Percentiles rank a stretch among this genome's conserved stretches.
Conservation (phyloP, 64 coral and sea anemone genomes). For the Porites lutea region DNA sequence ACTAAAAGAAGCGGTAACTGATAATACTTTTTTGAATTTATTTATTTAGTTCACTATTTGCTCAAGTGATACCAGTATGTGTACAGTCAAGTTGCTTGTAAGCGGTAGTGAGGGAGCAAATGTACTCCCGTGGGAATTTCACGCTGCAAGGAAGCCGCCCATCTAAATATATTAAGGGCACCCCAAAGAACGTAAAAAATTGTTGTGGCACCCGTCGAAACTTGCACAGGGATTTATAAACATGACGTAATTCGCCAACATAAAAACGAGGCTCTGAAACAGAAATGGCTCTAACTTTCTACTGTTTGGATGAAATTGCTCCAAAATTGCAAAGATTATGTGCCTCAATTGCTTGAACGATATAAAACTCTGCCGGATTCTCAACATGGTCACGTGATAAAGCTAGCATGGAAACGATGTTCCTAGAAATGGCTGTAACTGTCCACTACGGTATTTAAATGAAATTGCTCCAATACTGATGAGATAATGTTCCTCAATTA, state of each 20-base stretch:
- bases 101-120: neutral
- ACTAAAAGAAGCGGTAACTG: too few species aligned
- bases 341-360: neutral
- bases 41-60: too few species aligned
- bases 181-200: conserved; percentile 23
- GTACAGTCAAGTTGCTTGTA: too few species aligned
- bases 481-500: too few species aligned
- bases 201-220: neutral
- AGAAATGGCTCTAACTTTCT: neutral
- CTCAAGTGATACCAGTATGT: too few species aligned
- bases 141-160: conserved; percentile 17
- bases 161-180: conserved; percentile 22
- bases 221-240: conserved; percentile 32
- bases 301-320: conserved; percentile 14
- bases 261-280: neutral
- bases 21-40: too few species aligned
- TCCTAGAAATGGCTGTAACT: too few species aligned
- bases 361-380: neutral
- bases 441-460: too few species aligned
- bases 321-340: neutral
- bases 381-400: neutral
- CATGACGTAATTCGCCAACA: neutral
- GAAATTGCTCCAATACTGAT: too few species aligned
- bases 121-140: neutral
- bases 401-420: too few species aligned